phyloP scores from a whole-genome alignment of 2,797 vertebrate genomes.

The Centropyge bicolor region DNA sequence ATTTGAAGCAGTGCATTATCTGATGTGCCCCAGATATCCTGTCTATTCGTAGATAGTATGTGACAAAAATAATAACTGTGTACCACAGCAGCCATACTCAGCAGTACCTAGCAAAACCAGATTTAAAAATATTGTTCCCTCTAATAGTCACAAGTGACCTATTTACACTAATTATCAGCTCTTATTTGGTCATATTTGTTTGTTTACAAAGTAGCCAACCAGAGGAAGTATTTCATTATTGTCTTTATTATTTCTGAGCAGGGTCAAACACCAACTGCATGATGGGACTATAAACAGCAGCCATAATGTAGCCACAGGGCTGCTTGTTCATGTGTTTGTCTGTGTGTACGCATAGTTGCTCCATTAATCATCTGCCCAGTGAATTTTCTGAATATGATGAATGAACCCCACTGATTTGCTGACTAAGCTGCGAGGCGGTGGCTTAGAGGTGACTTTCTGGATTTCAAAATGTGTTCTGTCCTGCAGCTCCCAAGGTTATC shows the following conservation, averaged over 20 bases:
- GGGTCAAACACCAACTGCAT: conserved; percentile 8
- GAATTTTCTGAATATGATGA: conserved; percentile 59
- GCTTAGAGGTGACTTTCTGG: conserved; percentile 11
- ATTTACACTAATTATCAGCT: neutral
- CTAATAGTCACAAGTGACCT: neutral
- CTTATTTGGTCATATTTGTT: neutral
- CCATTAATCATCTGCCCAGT: conserved; percentile 57
- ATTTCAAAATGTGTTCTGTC: conserved; percentile 26
- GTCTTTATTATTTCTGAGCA: neutral
- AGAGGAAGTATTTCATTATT: neutral
- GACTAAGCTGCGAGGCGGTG: conserved; percentile 9
- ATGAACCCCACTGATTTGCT: conserved; percentile 35
- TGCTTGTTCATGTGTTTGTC: conserved; percentile 20
- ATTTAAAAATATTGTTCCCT: conserved; percentile 13
- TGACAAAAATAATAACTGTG: conserved; percentile 13
- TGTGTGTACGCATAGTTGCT: conserved; percentile 39
- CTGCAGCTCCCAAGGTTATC: conserved; percentile 12
- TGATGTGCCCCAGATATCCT: neutral
- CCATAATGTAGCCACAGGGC: neutral
- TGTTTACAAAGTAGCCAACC: neutral
- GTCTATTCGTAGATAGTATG: conserved; percentile 6
- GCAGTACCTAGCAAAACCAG: neutral
- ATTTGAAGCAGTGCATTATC: conserved; percentile 8
- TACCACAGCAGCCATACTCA: neutral
- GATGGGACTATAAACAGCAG: neutral